Percentiles rank a stretch among this genome's conserved stretches.
phyloP scores from a whole-genome alignment of 2,113 vertebrate genomes.

The Dermatemys mawii region DNA sequence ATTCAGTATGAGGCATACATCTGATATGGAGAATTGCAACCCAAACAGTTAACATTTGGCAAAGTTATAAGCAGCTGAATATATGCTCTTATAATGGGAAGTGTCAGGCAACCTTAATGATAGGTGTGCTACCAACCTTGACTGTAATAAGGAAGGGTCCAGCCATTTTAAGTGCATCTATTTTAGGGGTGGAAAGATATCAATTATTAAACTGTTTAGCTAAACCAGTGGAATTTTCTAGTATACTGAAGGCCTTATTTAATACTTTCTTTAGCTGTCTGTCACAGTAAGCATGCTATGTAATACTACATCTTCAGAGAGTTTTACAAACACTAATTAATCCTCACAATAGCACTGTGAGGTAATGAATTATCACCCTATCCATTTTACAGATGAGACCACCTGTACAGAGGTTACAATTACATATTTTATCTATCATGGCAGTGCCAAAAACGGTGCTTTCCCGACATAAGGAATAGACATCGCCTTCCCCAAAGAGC shows the following conservation, averaged over 20 bases:
- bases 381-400: not conserved
- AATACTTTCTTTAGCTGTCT: not conserved
- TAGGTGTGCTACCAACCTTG: not conserved
- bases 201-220: not conserved
- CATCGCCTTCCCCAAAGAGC: not conserved
- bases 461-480: not conserved
- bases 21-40: no score
- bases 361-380: not conserved
- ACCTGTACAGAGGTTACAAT: not conserved
- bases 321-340: not conserved
- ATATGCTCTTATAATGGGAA: not conserved
- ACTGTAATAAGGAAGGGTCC: not conserved
- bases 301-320: not conserved
- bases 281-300: not conserved
- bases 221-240: not conserved
- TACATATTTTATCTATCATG: not conserved
- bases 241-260: not conserved
- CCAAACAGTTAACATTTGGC: no score
- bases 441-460: not conserved
- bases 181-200: not conserved
- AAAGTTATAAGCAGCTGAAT: not conserved
- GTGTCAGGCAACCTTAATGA: not conserved
- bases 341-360: not conserved
- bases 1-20: no score
- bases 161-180: not conserved